Conservation (phyloP, 1,140 invertebrate species). For the Campoletis sonorensis region DNA sequence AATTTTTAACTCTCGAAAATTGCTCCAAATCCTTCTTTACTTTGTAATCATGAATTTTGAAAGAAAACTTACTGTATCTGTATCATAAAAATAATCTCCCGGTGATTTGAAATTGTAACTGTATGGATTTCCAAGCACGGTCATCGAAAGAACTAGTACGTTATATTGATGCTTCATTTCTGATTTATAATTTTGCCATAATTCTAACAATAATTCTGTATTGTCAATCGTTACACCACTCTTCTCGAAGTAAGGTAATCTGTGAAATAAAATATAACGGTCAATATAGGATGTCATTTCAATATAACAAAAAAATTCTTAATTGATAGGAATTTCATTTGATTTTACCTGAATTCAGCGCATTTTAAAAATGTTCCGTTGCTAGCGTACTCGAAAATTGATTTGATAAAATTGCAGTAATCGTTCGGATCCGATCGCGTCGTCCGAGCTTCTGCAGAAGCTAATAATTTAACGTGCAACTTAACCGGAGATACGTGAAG, state of each 20-base stretch:
- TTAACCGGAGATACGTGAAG: slow-evolving; percentile 84
- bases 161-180: slow-evolving; percentile 94
- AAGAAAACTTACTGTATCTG: slow-evolving; percentile 58
- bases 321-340: slow-evolving; percentile 11
- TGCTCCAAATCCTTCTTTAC: no score
- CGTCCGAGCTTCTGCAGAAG: slow-evolving; percentile 62
- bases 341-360: slow-evolving; percentile 78
- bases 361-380: slow-evolving; percentile 72
- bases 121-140: slow-evolving; percentile 94
- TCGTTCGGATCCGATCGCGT: slow-evolving; percentile 56
- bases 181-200: slow-evolving; percentile 84
- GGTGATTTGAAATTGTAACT: slow-evolving; percentile 74
- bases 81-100: slow-evolving; percentile 58
- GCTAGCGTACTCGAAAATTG: slow-evolving; percentile 67
- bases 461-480: slow-evolving; percentile 82
- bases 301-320: background rate
- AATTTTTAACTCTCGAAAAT: background rate
- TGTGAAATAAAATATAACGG: slow-evolving; percentile 71
- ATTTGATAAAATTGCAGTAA: slow-evolving; percentile 62
- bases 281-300: background rate
- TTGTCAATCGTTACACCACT: slow-evolving; percentile 81
- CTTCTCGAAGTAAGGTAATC: slow-evolving; percentile 88
- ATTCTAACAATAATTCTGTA: slow-evolving; percentile 78
- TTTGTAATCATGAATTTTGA: background rate
- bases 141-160: slow-evolving; percentile 90